Base-by-base conservation (phyloP, 2,888 invertebrate species). In the Tortricodes alternella region DNA sequence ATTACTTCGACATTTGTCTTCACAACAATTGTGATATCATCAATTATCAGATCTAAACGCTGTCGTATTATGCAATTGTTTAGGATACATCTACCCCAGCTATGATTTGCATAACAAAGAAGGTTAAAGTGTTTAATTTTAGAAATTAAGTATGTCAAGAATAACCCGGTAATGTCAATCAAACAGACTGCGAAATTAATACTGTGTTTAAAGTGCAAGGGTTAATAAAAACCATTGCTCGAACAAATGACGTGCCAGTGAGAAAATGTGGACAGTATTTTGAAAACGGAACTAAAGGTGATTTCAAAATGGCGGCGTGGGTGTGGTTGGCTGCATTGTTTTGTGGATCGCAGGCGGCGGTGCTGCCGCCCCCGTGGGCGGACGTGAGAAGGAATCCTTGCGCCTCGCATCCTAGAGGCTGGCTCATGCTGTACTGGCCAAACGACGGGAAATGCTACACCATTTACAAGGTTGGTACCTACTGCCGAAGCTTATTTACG, bases 371-470 rank as follows among this genome's bases (percentile, higher is more conserved):
- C 0, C 96, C 96, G 7, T 97, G 97, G 97, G 96, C 96, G 46
- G 94, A 97, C 76, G 94, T 96, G 0, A 91, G 92, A 61, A 92
- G 93, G 68, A 97, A 97, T 80, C 97, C 97, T 0, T 97, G 97
- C 68, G 96, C 96, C 2, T 88, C 93, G 2, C 93, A 95, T 77
- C 94, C 96, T 0, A 92, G 94, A 60, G 96, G 96, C 41, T 97
- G 97, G 97, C 96, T 96, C 71, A 91, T 96, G 74, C 91, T 97
- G 52, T 96, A 94, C 80, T 97, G 96, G 96, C 95, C 96, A 6
- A 92, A 93, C 0, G 94, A 97, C 76, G 95, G 95, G 61, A 94
- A 95, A 81, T 97, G 97, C 85, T 96, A 97, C 79, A 95, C 95
- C 76, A 97, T 97, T 81, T 97, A 96, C 74, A 94, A 95, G 91